Conservation (phyloP, 2,888 invertebrate species). For the Serripes groenlandicus region DNA sequence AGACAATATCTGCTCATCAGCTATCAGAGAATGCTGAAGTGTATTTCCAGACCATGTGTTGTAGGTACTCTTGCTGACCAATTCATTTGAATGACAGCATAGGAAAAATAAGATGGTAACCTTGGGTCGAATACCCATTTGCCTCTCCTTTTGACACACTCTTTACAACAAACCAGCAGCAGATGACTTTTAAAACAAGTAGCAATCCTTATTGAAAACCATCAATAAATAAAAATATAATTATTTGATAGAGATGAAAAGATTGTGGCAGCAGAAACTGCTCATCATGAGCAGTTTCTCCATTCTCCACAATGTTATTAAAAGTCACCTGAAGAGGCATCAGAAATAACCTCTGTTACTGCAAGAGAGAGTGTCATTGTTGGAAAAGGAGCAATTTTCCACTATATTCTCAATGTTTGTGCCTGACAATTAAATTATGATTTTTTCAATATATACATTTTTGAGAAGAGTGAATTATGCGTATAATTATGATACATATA, state of each 20-base stretch:
- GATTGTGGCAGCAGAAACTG: background rate
- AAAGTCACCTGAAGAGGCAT: background rate
- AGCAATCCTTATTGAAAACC: too few relatives aligned
- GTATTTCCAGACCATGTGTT: too few relatives aligned
- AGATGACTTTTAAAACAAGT: background rate
- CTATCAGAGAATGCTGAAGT: too few relatives aligned
- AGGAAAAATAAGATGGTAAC: background rate
- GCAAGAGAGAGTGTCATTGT: too few relatives aligned
- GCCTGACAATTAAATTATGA: too few relatives aligned
- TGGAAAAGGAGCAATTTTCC: too few relatives aligned
- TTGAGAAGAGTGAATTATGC: too few relatives aligned
- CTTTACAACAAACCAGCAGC: background rate
- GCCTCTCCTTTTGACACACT: background rate
- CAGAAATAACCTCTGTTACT: background rate
- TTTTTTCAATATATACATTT: too few relatives aligned
- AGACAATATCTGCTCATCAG: too few relatives aligned
- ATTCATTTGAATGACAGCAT: background rate
- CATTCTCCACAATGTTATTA: background rate
- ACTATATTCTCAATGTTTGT: too few relatives aligned
- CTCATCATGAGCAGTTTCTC: background rate
- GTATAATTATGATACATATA: too few relatives aligned
- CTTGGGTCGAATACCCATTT: background rate
- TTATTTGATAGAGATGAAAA: background rate
- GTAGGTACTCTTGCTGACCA: too few relatives aligned
- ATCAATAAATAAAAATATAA: background rate